These are phyloP conservation scores for Dipodomys stephensi DNA, from an alignment of 2,113 vertebrate species.

Conservation along the genomic window DNA sequence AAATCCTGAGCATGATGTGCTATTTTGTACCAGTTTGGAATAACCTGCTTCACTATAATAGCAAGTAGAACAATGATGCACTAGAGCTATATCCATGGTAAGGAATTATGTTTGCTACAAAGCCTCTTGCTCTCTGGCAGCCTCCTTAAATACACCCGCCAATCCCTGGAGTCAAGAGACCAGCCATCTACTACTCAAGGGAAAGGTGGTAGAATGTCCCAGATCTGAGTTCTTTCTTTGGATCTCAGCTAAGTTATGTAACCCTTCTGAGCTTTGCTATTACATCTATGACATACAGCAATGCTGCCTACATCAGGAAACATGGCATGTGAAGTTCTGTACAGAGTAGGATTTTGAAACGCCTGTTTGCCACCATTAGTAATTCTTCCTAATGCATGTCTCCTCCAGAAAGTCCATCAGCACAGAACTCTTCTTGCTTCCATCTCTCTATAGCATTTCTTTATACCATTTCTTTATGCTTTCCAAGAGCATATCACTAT, in stretches of 20 bases:
- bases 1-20: not conserved
- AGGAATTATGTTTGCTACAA: slow-evolving; percentile 19
- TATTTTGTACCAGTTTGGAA: not conserved
- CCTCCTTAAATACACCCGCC: not conserved
- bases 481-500: not conserved
- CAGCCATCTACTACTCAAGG: not conserved
- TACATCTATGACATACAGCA: slow-evolving; percentile 11
- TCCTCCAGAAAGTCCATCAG: slow-evolving; percentile 2
- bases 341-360: not conserved
- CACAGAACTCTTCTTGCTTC: not conserved
- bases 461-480: not conserved
- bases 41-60: not conserved
- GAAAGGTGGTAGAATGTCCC: not conserved
- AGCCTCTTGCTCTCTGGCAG: not conserved
- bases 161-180: not conserved
- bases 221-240: not conserved
- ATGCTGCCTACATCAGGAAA: not conserved
- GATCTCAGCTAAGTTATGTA: slow-evolving; percentile 19
- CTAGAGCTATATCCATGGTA: not conserved
- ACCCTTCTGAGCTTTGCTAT: not conserved
- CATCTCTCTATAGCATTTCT: not conserved
- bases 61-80: not conserved
- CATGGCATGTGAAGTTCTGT: not conserved
- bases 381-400: not conserved
- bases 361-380: not conserved